phyloP scores from a whole-genome alignment of 2,113 vertebrate species.

The Hemiscyllium ocellatum region DNA sequence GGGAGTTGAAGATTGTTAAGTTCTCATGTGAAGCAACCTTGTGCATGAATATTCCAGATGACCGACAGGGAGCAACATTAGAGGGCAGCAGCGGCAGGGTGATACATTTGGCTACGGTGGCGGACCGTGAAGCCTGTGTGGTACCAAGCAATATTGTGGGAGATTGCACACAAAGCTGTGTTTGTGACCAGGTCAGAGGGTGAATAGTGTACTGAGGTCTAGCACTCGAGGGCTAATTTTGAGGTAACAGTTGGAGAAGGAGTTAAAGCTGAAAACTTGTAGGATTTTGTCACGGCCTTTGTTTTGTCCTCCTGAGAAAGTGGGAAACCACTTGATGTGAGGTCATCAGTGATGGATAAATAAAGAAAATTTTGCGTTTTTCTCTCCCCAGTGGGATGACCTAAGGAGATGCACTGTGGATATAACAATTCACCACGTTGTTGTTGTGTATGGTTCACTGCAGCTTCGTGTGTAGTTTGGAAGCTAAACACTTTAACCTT shows the following conservation, averaged over 20 bases:
- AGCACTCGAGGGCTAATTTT: background rate
- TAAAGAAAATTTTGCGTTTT: background rate
- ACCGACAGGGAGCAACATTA: background rate
- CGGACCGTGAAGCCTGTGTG: background rate
- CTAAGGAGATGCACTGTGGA: background rate
- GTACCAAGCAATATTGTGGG: background rate
- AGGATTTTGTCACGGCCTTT: background rate
- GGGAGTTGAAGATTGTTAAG: background rate
- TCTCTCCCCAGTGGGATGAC: background rate
- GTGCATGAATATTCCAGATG: background rate
- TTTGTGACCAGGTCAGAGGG: background rate
- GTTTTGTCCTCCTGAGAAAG: background rate
- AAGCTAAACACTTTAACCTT: background rate
- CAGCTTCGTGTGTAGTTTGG: background rate
- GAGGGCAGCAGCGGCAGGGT: background rate
- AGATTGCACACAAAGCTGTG: background rate
- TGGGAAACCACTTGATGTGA: background rate
- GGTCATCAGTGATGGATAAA: background rate
- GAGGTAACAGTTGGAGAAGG: background rate
- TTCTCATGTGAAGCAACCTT: background rate
- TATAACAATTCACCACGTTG: background rate
- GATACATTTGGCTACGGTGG: background rate
- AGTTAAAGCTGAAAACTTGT: background rate
- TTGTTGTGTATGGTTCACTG: background rate
- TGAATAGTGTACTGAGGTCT: background rate